Conservation (phyloP, 1,140 invertebrate genomes). For the Ditylenchus dipsaci region DNA sequence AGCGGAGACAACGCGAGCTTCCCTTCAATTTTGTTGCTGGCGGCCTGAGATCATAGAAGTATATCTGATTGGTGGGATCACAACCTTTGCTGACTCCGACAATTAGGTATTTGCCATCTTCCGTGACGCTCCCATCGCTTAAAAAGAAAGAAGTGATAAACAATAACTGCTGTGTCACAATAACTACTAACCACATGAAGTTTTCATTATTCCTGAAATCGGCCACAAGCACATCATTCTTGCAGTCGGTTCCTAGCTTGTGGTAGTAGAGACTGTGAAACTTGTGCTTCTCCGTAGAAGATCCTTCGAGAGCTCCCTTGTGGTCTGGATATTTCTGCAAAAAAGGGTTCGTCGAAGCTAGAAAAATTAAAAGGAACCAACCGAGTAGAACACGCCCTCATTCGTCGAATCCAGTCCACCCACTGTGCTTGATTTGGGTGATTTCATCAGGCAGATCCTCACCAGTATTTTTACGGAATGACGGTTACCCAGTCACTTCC, state of each 20-base stretch:
- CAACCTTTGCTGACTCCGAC: slow-evolving; percentile 46
- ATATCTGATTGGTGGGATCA: slow-evolving; percentile 52
- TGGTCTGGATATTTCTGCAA: slow-evolving; percentile 71
- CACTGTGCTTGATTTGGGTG: slow-evolving; percentile 83
- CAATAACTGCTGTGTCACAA: background rate
- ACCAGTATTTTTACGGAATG: slow-evolving; percentile 64
- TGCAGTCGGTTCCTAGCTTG: slow-evolving; percentile 75
- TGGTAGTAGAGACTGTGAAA: slow-evolving; percentile 94
- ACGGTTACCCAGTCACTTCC: slow-evolving; percentile 88
- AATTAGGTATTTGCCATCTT: slow-evolving; percentile 51
- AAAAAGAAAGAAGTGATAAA: slow-evolving; percentile 1
- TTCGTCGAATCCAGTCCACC: slow-evolving; percentile 88
- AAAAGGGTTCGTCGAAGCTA: slow-evolving; percentile 8
- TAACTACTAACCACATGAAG: slow-evolving; percentile 76
- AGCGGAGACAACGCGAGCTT: slow-evolving; percentile 55
- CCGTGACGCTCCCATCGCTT: slow-evolving; percentile 41
- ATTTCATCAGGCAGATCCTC: slow-evolving; percentile 82
- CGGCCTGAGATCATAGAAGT: slow-evolving; percentile 50
- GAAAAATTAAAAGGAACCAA: slow-evolving; percentile 56
- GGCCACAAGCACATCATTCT: slow-evolving; percentile 79
- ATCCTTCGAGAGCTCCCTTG: slow-evolving; percentile 76
- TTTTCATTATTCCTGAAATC: slow-evolving; percentile 86
- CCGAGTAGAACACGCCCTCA: slow-evolving; percentile 87
- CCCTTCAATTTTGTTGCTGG: slow-evolving; percentile 42
- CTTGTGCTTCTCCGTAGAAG: slow-evolving; percentile 77